Conservation (phyloP, 2,113 vertebrate genomes). For the Mesitornis unicolor region DNA sequence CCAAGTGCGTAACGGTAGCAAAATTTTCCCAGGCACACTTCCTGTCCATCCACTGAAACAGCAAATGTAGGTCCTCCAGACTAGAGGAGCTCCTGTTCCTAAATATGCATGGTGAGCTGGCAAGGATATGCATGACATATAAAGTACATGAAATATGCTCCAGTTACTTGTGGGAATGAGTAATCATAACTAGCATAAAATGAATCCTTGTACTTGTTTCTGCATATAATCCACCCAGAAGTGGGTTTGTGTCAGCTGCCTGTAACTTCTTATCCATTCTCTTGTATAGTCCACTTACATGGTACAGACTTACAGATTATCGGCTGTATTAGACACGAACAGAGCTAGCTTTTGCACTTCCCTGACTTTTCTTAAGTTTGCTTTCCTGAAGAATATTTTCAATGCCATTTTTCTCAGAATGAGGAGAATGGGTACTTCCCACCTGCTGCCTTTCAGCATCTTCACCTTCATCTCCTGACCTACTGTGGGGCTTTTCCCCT, state of each 20-base stretch:
- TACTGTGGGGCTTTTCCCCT: no score
- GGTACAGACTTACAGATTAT: not conserved
- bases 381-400: not conserved
- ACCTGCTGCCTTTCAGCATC: not conserved
- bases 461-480: not conserved
- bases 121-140: not conserved
- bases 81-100: not conserved
- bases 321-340: not conserved
- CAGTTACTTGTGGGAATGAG: not conserved
- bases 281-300: not conserved
- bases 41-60: not conserved
- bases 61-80: not conserved
- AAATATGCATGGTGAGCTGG: not conserved
- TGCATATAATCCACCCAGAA: not conserved
- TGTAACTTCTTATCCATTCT: not conserved
- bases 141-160: not conserved
- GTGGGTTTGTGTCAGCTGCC: not conserved
- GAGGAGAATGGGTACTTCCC: not conserved
- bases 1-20: not conserved
- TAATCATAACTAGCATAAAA: not conserved
- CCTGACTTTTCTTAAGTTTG: not conserved
- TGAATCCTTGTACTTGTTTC: not conserved
- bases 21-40: not conserved
- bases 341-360: not conserved
- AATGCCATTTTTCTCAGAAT: not conserved